phyloP scores from a whole-genome alignment of 2,113 vertebrate genomes.

The Acrocephalus kingi region DNA sequence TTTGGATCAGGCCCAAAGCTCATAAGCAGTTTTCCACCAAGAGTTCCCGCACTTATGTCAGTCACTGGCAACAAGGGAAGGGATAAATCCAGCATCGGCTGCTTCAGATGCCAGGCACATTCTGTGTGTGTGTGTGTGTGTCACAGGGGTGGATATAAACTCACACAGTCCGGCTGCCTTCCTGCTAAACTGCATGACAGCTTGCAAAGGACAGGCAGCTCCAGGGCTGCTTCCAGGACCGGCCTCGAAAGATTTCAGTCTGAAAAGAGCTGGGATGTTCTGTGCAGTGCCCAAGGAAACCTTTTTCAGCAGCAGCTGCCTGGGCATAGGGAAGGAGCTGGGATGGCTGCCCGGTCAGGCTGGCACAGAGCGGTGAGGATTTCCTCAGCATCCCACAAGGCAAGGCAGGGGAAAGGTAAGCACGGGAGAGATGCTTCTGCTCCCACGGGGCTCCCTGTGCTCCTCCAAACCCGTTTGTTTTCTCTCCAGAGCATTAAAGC shows the following conservation, averaged over 20 bases:
- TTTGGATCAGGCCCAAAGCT: slow-evolving; percentile 61
- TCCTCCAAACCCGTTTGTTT: background rate
- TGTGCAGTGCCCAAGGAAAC: background rate
- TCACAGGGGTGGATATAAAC: slow-evolving; percentile 43
- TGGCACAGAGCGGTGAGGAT: background rate
- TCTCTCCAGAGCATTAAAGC: background rate
- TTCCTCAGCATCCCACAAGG: background rate
- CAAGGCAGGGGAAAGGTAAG: slow-evolving; percentile 56
- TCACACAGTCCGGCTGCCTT: background rate
- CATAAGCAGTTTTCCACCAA: slow-evolving; percentile 67
- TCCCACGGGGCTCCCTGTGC: background rate
- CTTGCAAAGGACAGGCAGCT: slow-evolving; percentile 38
- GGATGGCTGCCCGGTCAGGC: background rate
- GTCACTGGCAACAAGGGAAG: slow-evolving; percentile 65
- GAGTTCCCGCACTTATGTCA: slow-evolving; percentile 70
- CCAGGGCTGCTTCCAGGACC: background rate
- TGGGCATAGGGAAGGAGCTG: background rate
- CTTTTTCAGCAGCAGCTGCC: background rate
- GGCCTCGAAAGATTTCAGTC: background rate
- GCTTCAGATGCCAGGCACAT: slow-evolving; percentile 60
- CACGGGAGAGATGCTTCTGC: background rate
- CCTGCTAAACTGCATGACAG: slow-evolving; percentile 12
- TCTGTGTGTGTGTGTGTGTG: slow-evolving; percentile 23
- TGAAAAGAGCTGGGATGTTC: slow-evolving; percentile 25
- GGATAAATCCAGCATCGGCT: slow-evolving; percentile 59